These are phyloP conservation scores for Neopelma chrysocephalum DNA, from an alignment of 2,797 vertebrate genomes.

Conservation along the genomic window DNA sequence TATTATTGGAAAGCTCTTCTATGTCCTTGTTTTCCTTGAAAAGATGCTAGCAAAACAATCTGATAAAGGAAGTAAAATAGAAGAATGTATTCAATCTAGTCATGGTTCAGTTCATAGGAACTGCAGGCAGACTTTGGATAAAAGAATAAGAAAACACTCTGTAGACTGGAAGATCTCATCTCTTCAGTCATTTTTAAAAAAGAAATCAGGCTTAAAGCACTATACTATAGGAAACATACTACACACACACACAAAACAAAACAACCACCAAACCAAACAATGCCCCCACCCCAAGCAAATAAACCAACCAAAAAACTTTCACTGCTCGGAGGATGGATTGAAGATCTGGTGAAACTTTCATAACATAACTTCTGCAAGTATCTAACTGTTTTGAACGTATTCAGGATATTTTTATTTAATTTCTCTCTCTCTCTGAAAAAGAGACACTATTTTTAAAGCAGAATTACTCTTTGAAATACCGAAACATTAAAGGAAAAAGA, in stretches of 20 bases:
- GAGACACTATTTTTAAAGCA: background rate
- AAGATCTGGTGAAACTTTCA: background rate
- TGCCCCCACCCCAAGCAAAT: fast-evolving
- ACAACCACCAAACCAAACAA: background rate
- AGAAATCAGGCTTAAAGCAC: background rate
- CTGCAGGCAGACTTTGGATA: background rate
- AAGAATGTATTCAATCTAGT: background rate
- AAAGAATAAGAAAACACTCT: background rate
- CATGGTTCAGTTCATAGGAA: background rate
- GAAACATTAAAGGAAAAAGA: background rate
- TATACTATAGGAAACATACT: background rate
- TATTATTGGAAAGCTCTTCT: background rate
- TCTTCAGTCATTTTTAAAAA: background rate
- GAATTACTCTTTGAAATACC: background rate
- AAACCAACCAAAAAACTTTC: background rate
- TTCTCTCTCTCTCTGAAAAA: background rate
- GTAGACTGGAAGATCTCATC: background rate
- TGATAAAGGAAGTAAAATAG: background rate
- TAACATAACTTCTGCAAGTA: background rate
- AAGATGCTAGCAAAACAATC: background rate
- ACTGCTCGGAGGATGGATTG: background rate
- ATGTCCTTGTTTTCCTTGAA: background rate
- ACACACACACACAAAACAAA: background rate
- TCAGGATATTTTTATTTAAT: background rate
- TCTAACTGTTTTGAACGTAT: background rate